Evolutionary conservation across 2,888 invertebrate genomes (phyloP).

Genomic region (Diogma glabrata): DNA sequence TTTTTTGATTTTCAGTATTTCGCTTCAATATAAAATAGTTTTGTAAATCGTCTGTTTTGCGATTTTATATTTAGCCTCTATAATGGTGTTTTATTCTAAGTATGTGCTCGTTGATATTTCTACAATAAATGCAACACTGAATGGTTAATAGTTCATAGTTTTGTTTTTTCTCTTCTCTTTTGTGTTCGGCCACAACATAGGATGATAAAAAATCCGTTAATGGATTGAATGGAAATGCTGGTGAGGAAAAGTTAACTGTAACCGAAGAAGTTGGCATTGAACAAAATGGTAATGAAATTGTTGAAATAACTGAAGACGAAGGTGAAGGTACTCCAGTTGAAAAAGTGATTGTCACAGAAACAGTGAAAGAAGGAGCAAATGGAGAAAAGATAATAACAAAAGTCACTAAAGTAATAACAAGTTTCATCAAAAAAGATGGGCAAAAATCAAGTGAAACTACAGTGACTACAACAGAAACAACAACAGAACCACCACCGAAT

Average conservation of each 20-base stretch:
- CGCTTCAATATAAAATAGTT: too few relatives aligned
- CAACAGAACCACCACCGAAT: not conserved
- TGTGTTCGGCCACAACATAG: too few relatives aligned
- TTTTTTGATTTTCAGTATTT: too few relatives aligned
- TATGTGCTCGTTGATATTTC: too few relatives aligned
- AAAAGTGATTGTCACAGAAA: not conserved
- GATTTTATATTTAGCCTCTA: too few relatives aligned
- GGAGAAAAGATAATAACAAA: not conserved
- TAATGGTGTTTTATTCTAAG: too few relatives aligned
- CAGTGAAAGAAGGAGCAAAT: slow-evolving; percentile 4
- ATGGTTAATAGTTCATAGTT: too few relatives aligned
- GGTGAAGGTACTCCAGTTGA: slow-evolving; percentile 8
- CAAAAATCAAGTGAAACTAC: slow-evolving; percentile 14
- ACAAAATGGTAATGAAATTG: not conserved
- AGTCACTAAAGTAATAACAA: slow-evolving; percentile 4
- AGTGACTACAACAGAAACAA: slow-evolving; percentile 11
- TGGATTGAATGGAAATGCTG: not conserved
- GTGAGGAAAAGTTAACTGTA: not conserved
- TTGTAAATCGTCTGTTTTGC: too few relatives aligned
- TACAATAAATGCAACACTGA: too few relatives aligned
- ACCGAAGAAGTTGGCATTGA: not conserved
- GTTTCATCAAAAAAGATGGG: slow-evolving; percentile 13
- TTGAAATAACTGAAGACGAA: slow-evolving; percentile 9
- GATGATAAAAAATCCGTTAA: slow-evolving; percentile 10
- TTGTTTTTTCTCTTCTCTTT: too few relatives aligned